Percentiles rank a stretch among this genome's conserved stretches.
phyloP scores from a whole-genome alignment of 2,113 vertebrate species.

The Lepidothrix coronata region DNA sequence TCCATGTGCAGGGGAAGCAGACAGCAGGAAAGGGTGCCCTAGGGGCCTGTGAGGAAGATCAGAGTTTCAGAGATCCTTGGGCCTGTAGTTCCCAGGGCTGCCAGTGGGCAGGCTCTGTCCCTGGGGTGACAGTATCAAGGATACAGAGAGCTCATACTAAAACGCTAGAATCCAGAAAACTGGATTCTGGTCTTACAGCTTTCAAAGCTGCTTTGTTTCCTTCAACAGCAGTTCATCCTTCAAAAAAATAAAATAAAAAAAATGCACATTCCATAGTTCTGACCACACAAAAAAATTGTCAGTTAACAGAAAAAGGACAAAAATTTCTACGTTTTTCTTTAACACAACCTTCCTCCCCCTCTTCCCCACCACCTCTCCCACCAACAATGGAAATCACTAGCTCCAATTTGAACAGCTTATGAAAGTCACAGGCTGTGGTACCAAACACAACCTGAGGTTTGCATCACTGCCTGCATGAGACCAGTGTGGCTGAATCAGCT shows the following conservation, averaged over 20 bases:
- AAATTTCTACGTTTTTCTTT: neutral
- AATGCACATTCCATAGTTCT: neutral
- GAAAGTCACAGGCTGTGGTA: neutral
- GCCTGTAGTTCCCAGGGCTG: neutral
- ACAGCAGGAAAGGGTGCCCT: accelerated
- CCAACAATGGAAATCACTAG: neutral
- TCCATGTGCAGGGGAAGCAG: neutral
- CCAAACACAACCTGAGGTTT: constrained; percentile 3
- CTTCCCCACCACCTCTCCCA: neutral
- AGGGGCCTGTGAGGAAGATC: neutral
- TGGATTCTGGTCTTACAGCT: neutral
- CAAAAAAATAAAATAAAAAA: neutral
- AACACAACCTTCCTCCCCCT: neutral
- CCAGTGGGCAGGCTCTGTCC: neutral
- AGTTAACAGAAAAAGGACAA: neutral
- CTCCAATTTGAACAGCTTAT: neutral
- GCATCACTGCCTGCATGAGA: neutral
- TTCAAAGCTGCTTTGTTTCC: neutral
- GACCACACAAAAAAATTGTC: neutral
- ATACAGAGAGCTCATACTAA: neutral
- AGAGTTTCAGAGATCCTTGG: neutral
- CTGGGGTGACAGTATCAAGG: neutral
- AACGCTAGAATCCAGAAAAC: neutral
- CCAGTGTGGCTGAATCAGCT: neutral
- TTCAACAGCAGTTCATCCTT: neutral